Evolutionary conservation across 1,140 invertebrate species (phyloP).

Genomic region (Zaprionus nigranus): DNA sequence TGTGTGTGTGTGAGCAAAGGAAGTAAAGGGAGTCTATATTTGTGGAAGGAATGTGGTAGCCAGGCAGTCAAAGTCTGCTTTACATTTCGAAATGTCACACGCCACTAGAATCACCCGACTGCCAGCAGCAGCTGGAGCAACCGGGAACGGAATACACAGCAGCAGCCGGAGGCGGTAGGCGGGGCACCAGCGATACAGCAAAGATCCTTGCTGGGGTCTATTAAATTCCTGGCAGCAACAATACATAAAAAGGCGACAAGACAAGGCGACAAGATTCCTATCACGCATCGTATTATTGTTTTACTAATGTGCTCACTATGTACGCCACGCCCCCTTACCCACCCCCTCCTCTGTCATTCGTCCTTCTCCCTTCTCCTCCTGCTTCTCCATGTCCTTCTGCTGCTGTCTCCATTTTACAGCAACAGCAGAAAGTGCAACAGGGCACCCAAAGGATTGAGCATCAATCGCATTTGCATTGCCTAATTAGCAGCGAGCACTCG

Average conservation of each 20-base stretch:
- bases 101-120: slow-evolving; percentile 30
- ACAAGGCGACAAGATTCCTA: slow-evolving; percentile 47
- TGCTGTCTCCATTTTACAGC: background rate
- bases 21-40: background rate
- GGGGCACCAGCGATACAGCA: background rate
- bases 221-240: slow-evolving; percentile 44
- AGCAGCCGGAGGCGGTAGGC: background rate
- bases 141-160: background rate
- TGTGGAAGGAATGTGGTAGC: slow-evolving; percentile 8
- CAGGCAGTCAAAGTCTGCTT: slow-evolving; percentile 25
- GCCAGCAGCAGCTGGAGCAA: slow-evolving; percentile 16
- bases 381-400: background rate
- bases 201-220: slow-evolving; percentile 17
- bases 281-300: slow-evolving; percentile 48
- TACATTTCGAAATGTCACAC: slow-evolving; percentile 41
- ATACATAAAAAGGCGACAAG: slow-evolving; percentile 24
- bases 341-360: too few species aligned
- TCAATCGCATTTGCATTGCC: background rate
- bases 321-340: background rate
- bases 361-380: background rate
- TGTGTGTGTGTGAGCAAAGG: background rate
- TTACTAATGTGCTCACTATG: slow-evolving; percentile 39
- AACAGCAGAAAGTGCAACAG: background rate
- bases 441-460: background rate
- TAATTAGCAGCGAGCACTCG: slow-evolving; percentile 11